phyloP scores from a whole-genome alignment of 2,797 vertebrate genomes.

The Neosilurus mollespiculum region DNA sequence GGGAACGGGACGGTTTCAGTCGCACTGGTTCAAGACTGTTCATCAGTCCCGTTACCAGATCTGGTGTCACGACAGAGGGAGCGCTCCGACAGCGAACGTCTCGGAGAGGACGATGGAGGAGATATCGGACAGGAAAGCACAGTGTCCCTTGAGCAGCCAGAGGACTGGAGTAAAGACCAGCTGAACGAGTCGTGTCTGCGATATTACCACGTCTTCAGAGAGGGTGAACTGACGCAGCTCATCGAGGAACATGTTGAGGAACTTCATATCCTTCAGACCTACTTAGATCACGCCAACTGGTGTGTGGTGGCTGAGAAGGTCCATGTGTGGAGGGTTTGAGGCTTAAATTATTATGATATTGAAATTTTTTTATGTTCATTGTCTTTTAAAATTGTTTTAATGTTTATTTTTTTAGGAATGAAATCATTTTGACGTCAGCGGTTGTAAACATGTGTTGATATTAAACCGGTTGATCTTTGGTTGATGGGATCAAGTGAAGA shows the following conservation, averaged over 20 bases:
- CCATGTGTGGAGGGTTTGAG: slow-evolving; percentile 67
- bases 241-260: slow-evolving; percentile 68
- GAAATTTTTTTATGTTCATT: slow-evolving; percentile 2
- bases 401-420: slow-evolving; percentile 24
- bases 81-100: slow-evolving; percentile 49
- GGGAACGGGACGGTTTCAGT: slow-evolving; percentile 56
- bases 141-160: slow-evolving; percentile 55
- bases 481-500: not conserved
- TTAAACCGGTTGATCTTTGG: slow-evolving; percentile 6
- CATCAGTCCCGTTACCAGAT: slow-evolving; percentile 74
- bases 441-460: not conserved
- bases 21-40: slow-evolving; percentile 65
- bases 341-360: slow-evolving; percentile 43
- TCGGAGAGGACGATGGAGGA: slow-evolving; percentile 35
- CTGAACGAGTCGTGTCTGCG: slow-evolving; percentile 66
- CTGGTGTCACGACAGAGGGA: slow-evolving; percentile 73
- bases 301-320: slow-evolving; percentile 75
- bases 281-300: slow-evolving; percentile 76
- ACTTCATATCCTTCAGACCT: slow-evolving; percentile 70
- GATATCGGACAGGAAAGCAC: slow-evolving; percentile 54
- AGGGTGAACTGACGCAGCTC: slow-evolving; percentile 71
- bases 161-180: slow-evolving; percentile 46
- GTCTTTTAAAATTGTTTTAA: not conserved
- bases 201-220: slow-evolving; percentile 77
- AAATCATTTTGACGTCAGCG: slow-evolving; percentile 18